Evolutionary conservation across 2,797 vertebrate genomes (phyloP), one percentile per base, ranked within the genome.

Genomic region (Pipistrellus pipistrellus): DNA sequence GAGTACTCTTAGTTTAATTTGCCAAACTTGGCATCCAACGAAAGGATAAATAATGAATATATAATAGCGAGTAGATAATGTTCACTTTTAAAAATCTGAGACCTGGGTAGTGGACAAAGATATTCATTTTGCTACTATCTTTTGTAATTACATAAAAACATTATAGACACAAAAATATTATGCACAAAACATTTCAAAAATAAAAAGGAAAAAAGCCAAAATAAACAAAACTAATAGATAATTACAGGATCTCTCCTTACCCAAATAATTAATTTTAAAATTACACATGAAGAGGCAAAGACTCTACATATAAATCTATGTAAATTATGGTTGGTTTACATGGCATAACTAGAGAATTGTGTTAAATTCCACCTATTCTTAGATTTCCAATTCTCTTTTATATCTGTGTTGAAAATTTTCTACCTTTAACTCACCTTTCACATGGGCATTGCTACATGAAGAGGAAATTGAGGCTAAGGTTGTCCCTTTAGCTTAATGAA

Each of bases 11-110:
- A 44, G 9, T 90, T 93, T 69, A 68, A 21, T 90, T 92, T 87
- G 57, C 55, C 8, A 68, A 84, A 6, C 32, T 80, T 91, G 53
- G 35, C 83, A 73, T 44, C 23, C 86, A 41, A 76, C 4, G 18
- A 78, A 92, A 92, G 32, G 23, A 85, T 77, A 88, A 81, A 68
- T 68, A 76, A 91, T 44, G 20, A 94, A 82, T n/a, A 44, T 35
- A 55, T 41, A 77, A 73, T 13, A 85, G 55, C 82, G 38, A 85
- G 38, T 75, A 85, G 73, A 88, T 55, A 80, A 35, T 21, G 10
- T 53, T 95, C 62, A 89, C 1, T 32, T 55, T 64, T 80, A 59
- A 59, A 91, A 78, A 77, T 75, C 6, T 80, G 9, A 25, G 14
- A 53, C 23, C 21, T 57, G 10, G 14, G 17, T 72, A 82, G 73